Base-by-base conservation (phyloP, 2,888 invertebrate genomes). In the Strigamia crassipes region DNA sequence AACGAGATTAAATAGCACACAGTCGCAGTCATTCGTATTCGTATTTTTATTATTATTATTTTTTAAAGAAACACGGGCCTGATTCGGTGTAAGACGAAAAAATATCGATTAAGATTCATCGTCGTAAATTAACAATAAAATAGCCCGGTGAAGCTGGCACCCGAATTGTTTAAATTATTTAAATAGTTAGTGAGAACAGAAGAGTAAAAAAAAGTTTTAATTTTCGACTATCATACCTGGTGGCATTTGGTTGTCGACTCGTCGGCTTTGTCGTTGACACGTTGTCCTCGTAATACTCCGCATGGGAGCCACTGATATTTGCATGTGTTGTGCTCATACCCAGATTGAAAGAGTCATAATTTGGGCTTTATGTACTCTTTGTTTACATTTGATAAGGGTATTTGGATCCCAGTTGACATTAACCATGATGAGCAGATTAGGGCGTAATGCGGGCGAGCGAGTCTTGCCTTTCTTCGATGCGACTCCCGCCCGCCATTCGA, bases 331-430 rank as follows among this genome's bases (percentile, higher is more conserved):
- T 66, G 61, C 61, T 51, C n/a, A 23, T 12, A 27, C 31, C 51
- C 46, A 61, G 80, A 80, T 80, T 80, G 80, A 80, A 80, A 27
- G 80, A 51, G 34, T 80, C 80, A 80, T 80, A 80, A 80, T 80
- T 80, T 61, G 80, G 80, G 80, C 46, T 80, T 80, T 80, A 80
- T 80, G 80, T 61, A 80, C 51, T 80, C 80, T 51, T 80, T 80
- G 80, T 80, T 80, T 80, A 80, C 80, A 80, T 80, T 80, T 80
- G 80, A 80, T 80, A 80, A 80, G 80, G 80, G 80, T 80, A 80
- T 80, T 80, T 80, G 80, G 80, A 80, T 80, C 80, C 80, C 80
- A 61, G 61, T 61, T 80, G 80, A 80, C 80, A 80, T 56, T 61
- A 80, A 61, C 80, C 46, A 80, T 80, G 80, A 80, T 80, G 80